Base-by-base conservation (phyloP, 2,888 invertebrate species). In the Azorinus chamasolen region DNA sequence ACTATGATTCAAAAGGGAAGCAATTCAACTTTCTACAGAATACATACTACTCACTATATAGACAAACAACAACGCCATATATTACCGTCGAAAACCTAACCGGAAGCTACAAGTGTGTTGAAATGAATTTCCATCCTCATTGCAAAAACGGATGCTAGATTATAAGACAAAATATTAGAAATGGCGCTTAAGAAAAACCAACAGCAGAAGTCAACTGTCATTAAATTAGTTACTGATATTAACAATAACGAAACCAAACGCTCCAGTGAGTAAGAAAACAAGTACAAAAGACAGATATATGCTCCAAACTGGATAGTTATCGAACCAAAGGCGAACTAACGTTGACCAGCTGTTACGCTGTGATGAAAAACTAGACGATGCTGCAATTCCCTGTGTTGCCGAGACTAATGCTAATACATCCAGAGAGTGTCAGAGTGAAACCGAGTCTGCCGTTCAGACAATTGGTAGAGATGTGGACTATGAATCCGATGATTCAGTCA, bases 301-400 rank as follows among this genome's bases (percentile, higher is more conserved):
- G 45, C 22, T n/a, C n/a, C n/a, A n/a, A n/a, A n/a, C n/a, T n/a
- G n/a, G n/a, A n/a, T n/a, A n/a, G n/a, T n/a, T n/a, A 59, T 39
- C 22, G 45, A 22, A 25, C 45, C 18, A 43, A 59, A 46, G 59
- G 59, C 6, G 10, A 22, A 59, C 16, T 45, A 46, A 45, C 45
- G 45, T 59, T 14, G n/a, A 59, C 43, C 43, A 20, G 20, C 3
- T 57, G 22, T 41, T 39, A 22, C 32, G 39, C 2, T 37, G 41
- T 57, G 22, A 57, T 57, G 57, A 57, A 39, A 41, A 57, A 2
- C 8, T 20, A 39, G 37, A 37, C 18, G 41, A 57, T 22, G 39
- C 5, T 8, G n/a, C n/a, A n/a, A n/a, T 16, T 27, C 10, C 16
- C 2, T 6, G 37, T 18, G 32, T 10, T 10, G 25, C 20, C 4